Conservation (phyloP, 1,140 invertebrate genomes). For the Penaeus japonicus region DNA sequence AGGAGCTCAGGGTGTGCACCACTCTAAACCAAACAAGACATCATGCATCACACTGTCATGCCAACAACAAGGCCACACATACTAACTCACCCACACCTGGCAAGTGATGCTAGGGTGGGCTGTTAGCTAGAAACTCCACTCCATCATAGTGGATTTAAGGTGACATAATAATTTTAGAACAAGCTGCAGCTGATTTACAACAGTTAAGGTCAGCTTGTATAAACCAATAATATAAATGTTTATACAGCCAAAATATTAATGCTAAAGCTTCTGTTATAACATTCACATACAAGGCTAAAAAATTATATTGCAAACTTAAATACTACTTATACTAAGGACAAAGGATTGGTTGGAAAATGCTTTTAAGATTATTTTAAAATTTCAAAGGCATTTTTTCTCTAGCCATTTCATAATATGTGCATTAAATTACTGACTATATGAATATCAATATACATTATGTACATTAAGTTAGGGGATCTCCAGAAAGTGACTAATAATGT, state of each 20-base stretch:
- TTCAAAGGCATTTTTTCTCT: too few species aligned
- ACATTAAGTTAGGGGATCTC: too few species aligned
- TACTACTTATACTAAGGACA: too few species aligned
- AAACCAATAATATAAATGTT: background rate
- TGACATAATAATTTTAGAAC: slow-evolving; percentile 2
- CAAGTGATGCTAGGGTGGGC: background rate
- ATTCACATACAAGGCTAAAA: too few species aligned
- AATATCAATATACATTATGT: too few species aligned
- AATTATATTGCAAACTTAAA: too few species aligned
- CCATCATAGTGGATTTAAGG: background rate
- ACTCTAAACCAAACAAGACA: slow-evolving; percentile 61
- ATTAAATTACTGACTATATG: too few species aligned
- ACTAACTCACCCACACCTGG: slow-evolving; percentile 41
- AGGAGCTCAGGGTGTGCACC: slow-evolving; percentile 69
- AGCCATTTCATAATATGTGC: too few species aligned
- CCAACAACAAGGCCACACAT: background rate
- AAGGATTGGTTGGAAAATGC: too few species aligned
- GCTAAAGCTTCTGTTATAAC: slow-evolving; percentile 8
- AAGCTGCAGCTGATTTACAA: slow-evolving; percentile 18
- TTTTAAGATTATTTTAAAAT: too few species aligned
- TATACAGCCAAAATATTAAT: slow-evolving; percentile 21
- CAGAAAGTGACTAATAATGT: too few species aligned
- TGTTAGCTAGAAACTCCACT: background rate
- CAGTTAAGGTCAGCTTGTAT: too few species aligned
- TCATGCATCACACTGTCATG: slow-evolving; percentile 39